A percentile compares a stretch with the other conserved stretches of the same genome.
Evolutionary conservation across 1,140 invertebrate species (phyloP).

Genomic region (Samia ricini): DNA sequence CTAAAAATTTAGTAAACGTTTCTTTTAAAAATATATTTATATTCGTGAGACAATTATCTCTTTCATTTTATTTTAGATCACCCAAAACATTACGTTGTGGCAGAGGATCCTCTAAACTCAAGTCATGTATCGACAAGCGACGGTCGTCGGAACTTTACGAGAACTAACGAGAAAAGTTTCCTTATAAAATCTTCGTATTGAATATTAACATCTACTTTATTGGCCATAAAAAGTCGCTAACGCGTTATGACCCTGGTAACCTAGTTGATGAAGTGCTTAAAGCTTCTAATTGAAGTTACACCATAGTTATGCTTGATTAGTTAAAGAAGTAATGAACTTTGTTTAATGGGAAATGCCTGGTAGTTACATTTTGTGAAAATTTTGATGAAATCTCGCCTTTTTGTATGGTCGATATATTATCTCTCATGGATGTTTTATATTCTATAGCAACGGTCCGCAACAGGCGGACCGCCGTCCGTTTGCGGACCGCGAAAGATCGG

Average conservation of each 20-base stretch:
- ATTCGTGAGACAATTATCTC: no score
- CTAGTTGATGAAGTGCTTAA: conserved; percentile 30
- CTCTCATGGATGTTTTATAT: no score
- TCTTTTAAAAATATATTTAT: no score
- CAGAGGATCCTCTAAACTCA: conserved; percentile 7
- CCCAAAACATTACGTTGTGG: conserved; percentile 13
- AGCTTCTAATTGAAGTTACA: conserved; percentile 23
- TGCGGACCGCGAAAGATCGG: no score
- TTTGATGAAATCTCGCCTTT: neutral
- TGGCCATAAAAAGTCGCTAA: conserved; percentile 49
- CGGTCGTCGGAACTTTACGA: conserved; percentile 19
- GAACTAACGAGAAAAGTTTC: conserved; percentile 64
- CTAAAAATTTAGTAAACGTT: no score
- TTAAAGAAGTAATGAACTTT: neutral
- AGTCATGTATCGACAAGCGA: conserved; percentile 22
- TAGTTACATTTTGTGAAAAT: neutral
- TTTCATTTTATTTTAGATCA: neutral
- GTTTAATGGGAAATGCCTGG: neutral
- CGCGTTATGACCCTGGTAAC: conserved; percentile 40
- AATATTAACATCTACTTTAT: conserved; percentile 69
- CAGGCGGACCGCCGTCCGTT: no score
- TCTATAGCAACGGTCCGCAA: no score
- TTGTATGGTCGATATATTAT: neutral
- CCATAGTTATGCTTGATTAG: conserved; percentile 1
- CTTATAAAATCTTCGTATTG: conserved; percentile 67